These are phyloP conservation scores for Pelochelys cantorii DNA, from an alignment of 2,797 vertebrate species.

Conservation along the genomic window DNA sequence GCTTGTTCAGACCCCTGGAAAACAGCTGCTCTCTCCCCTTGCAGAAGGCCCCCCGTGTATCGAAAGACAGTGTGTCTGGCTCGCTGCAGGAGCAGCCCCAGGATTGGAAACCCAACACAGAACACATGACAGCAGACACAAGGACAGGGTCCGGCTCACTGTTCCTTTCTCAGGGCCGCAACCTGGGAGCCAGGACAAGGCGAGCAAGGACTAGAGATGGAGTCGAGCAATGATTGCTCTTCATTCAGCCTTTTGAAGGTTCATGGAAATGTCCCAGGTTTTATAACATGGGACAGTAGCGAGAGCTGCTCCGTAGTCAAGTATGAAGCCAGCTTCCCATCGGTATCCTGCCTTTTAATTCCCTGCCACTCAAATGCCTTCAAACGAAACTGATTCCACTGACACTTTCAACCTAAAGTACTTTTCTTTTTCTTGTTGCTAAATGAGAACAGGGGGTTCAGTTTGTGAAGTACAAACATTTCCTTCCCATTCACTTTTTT, in stretches of 20 bases:
- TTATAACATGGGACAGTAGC: neutral
- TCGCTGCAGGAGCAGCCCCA: neutral
- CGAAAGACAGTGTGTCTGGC: slow-evolving; percentile 20
- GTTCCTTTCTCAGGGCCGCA: neutral
- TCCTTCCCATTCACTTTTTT: neutral
- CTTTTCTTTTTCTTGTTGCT: neutral
- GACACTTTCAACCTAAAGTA: neutral
- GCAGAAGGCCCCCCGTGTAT: neutral
- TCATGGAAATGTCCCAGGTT: neutral
- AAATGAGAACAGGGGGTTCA: neutral
- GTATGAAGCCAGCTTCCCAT: neutral
- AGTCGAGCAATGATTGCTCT: neutral
- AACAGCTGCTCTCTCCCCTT: neutral
- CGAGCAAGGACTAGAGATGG: neutral
- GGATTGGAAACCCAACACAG: neutral
- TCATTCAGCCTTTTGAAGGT: neutral
- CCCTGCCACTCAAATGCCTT: neutral
- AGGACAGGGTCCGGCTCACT: neutral
- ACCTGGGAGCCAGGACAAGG: neutral
- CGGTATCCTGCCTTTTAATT: neutral
- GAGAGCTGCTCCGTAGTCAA: neutral
- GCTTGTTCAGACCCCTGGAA: neutral
- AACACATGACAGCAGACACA: neutral
- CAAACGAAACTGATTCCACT: neutral
- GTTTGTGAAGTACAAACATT: neutral